Conservation (phyloP, 53 echinoderm and acorn worm genomes). For the Echinarachnius parma region DNA sequence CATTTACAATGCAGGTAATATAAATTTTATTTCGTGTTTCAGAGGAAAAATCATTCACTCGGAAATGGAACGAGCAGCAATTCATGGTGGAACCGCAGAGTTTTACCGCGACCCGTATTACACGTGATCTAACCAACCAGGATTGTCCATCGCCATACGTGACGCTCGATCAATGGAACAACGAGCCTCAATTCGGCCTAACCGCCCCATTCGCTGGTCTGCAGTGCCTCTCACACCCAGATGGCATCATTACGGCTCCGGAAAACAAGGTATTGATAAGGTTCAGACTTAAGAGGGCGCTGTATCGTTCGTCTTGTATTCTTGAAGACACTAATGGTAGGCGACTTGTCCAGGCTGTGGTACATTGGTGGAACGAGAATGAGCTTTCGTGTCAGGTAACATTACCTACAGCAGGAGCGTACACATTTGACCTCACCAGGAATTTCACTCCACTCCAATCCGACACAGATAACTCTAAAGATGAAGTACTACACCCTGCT, state of each 20-base stretch:
- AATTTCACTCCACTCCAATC: neutral
- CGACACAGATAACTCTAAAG: neutral
- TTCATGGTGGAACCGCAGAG: constrained; percentile 41
- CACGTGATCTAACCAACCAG: constrained; percentile 3
- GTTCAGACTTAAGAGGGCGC: constrained; percentile 27
- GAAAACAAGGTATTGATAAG: neutral
- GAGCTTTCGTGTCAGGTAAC: constrained; percentile 12
- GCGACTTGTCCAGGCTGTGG: neutral
- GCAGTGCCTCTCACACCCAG: neutral
- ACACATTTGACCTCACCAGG: constrained; percentile 1
- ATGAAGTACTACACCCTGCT: constrained; percentile 3
- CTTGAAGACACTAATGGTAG: neutral
- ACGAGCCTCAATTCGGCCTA: neutral
- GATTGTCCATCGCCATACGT: neutral
- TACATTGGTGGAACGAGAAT: constrained; percentile 30
- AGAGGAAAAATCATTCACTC: too few relatives aligned
- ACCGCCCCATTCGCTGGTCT: neutral
- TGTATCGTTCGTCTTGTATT: constrained; percentile 6
- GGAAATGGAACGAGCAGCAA: constrained; percentile 43
- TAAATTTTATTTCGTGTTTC: too few relatives aligned
- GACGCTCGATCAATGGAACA: constrained; percentile 32
- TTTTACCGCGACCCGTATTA: constrained; percentile 28
- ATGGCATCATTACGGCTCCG: constrained; percentile 12
- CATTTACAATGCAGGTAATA: too few relatives aligned
- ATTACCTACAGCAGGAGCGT: constrained; percentile 22